These are phyloP conservation scores for Lynx canadensis DNA, from an alignment of 2,113 vertebrate species.

Conservation along the genomic window DNA sequence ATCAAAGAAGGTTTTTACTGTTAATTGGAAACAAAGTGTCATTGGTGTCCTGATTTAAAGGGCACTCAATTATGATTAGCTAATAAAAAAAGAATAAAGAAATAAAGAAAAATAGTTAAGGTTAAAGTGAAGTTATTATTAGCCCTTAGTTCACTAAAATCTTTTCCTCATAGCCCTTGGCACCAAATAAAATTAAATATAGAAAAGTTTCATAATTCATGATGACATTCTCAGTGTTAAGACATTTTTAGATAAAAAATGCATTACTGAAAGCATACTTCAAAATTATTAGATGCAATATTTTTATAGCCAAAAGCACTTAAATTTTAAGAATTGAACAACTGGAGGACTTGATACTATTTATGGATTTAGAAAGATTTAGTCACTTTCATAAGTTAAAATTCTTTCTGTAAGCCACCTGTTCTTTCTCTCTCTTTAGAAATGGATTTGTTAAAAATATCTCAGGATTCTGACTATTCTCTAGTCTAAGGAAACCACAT, in stretches of 20 bases:
- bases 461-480: constrained; percentile 44
- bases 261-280: constrained; percentile 70
- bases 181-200: constrained; percentile 74
- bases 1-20: constrained; percentile 86
- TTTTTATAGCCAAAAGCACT: constrained; percentile 78
- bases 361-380: constrained; percentile 69
- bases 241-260: constrained; percentile 73
- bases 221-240: constrained; percentile 67
- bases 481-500: constrained; percentile 22
- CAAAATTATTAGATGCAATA: constrained; percentile 78
- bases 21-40: constrained; percentile 88
- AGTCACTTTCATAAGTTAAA: constrained; percentile 66
- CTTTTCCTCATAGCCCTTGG: constrained; percentile 50
- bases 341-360: constrained; percentile 56
- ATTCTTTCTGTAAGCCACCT: constrained; percentile 56
- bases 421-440: constrained; percentile 50
- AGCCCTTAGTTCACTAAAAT: constrained; percentile 72
- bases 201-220: constrained; percentile 64
- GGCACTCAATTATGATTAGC: constrained; percentile 83
- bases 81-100: constrained; percentile 64
- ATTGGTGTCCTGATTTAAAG: constrained; percentile 84
- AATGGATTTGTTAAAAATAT: constrained; percentile 70
- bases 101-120: constrained; percentile 78
- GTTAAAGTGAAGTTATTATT: constrained; percentile 77
- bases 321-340: constrained; percentile 73